Evolutionary conservation across 2,797 vertebrate genomes (phyloP), one percentile per base, ranked within the genome.

Genomic region (Onychomys arenicola): DNA sequence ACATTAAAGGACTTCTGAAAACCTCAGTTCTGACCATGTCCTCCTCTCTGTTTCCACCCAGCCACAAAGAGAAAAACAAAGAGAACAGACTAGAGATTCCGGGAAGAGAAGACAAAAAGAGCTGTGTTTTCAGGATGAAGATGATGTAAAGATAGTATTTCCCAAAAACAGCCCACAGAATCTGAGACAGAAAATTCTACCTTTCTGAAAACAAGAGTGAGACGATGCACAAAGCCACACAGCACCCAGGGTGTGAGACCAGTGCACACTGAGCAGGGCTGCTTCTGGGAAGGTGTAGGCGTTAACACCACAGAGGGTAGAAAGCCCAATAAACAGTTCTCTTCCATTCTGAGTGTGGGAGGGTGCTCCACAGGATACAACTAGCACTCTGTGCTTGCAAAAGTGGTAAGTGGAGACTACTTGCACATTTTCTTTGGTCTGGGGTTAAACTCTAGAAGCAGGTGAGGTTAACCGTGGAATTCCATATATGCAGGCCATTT

Each of bases 331-430:
- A 75, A 57, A 37, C 16, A 55, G n/a, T 3, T 59, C 16, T 37
- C 61, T 86, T 37, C 49, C 88, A 49, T 14, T 0, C 0, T 17
- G 5, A 3, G 0, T 34, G 80, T n/a, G 7, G n/a, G 59, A 27
- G 11, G 16, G 16, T 1, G 0, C 10, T n/a, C 32, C 71, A 29
- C 25, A 37, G 7, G 4, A 8, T 11, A 37, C 61, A 34, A 10
- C 0, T 2, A 29, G 9, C 52, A 92, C n/a, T n/a, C 49, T 37
- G 25, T 11, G 1, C 61, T 83, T 59, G 2, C 8, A 32, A 32
- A 14, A 19, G 16, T 43, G 27, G 32, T 17, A 57, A 43, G 17
- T 19, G 55, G 1, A 76, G 55, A 49, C 25, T 7, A 69, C 25
- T 43, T 9, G 52, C 10, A 43, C 29, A 46, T 57, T 37, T 80